Evolutionary conservation across 2,888 invertebrate genomes (phyloP).

Genomic region (Zonitis immaculata): DNA sequence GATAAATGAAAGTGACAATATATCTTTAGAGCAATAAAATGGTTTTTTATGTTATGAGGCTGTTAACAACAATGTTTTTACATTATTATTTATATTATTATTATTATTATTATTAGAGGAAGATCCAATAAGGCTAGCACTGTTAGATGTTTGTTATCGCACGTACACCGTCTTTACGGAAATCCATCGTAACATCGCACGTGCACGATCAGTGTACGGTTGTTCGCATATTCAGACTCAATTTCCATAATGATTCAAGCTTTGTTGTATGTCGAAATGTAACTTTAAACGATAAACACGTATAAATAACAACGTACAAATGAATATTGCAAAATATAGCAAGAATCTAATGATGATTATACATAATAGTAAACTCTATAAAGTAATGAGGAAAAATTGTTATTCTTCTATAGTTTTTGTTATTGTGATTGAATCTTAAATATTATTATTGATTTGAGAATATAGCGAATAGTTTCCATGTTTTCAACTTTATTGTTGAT

Average conservation of each 20-base stretch:
- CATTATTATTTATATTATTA: too few relatives aligned
- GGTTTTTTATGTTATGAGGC: background rate
- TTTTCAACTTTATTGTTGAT: background rate
- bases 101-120: background rate
- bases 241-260: constrained; percentile 36
- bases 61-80: background rate
- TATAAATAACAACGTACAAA: constrained; percentile 14
- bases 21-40: constrained; percentile 14
- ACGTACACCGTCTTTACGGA: constrained; percentile 49
- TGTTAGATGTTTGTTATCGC: constrained; percentile 45
- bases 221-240: constrained; percentile 38
- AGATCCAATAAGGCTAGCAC: background rate
- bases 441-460: too few relatives aligned
- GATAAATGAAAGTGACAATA: constrained; percentile 21
- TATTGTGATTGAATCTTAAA: background rate
- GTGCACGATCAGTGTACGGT: constrained; percentile 42
- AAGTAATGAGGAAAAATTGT: too few relatives aligned
- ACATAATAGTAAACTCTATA: too few relatives aligned
- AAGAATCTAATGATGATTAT: too few relatives aligned
- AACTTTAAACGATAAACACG: constrained; percentile 16
- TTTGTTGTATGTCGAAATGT: constrained; percentile 30
- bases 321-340: background rate
- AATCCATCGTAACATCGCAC: constrained; percentile 45
- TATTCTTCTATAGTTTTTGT: background rate
- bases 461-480: background rate